A percentile compares a stretch with the other conserved stretches of the same genome.
Evolutionary conservation across 2,797 vertebrate genomes (phyloP).

Genomic region (Channallabes apus): DNA sequence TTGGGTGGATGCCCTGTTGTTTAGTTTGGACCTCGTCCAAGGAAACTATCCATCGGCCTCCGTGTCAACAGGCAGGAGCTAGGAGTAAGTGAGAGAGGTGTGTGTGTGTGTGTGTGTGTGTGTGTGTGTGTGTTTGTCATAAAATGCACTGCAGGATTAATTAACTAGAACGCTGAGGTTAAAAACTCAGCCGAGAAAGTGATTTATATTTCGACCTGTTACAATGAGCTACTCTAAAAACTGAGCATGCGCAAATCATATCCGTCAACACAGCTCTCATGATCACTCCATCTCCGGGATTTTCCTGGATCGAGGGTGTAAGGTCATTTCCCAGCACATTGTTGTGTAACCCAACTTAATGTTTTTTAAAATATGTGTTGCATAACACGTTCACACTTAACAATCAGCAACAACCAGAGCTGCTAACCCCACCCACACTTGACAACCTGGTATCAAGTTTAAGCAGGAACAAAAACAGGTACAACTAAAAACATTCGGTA

Average conservation of each 20-base stretch:
- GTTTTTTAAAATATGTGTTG: background rate
- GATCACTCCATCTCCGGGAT: background rate
- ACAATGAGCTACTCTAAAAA: background rate
- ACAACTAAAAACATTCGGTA: background rate
- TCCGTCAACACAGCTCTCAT: background rate
- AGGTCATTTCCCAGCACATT: background rate
- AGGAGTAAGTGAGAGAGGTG: background rate
- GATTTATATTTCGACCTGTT: background rate
- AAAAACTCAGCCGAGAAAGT: background rate
- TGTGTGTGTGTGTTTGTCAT: too few species aligned
- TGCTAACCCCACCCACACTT: background rate
- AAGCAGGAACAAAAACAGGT: background rate
- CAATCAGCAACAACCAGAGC: background rate
- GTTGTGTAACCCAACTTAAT: background rate
- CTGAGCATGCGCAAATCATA: background rate
- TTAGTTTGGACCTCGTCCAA: constrained; percentile 16
- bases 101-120: constrained; percentile 4
- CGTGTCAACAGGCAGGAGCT: background rate
- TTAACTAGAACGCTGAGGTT: background rate
- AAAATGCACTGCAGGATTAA: background rate
- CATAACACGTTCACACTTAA: too few species aligned
- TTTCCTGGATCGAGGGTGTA: background rate
- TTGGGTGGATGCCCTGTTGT: constrained; percentile 4
- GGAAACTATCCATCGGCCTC: background rate
- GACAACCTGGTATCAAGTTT: background rate